Percentiles rank a stretch among this genome's conserved stretches.
These are phyloP conservation scores for Egretta garzetta DNA, from an alignment of 2,113 vertebrate genomes.

Conservation along the genomic window DNA sequence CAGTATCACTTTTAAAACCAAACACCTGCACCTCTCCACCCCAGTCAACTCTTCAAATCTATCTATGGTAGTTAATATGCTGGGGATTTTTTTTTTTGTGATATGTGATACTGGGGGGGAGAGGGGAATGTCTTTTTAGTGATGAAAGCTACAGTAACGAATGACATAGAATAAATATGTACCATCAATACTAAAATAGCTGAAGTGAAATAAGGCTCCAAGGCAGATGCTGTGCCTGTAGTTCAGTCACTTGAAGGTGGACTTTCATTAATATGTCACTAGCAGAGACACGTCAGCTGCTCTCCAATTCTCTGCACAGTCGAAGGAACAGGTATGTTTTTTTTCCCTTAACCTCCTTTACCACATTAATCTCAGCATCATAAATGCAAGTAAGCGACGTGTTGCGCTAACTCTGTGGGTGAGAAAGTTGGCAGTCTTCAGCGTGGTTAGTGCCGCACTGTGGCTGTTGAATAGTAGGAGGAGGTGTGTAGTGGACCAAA, in stretches of 20 bases:
- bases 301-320: not conserved
- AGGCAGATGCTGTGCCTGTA: not conserved
- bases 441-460: not conserved
- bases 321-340: not conserved
- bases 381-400: accelerated
- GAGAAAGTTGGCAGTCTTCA: not conserved
- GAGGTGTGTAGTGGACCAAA: not conserved
- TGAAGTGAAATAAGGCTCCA: not conserved
- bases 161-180: not conserved
- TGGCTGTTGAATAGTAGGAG: not conserved
- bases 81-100: not conserved
- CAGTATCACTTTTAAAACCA: not conserved
- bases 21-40: accelerated
- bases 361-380: not conserved
- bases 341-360: not conserved
- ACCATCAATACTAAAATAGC: not conserved
- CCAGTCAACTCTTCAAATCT: not conserved
- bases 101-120: not conserved
- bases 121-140: not conserved
- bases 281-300: not conserved
- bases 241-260: not conserved
- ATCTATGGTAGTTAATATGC: not conserved
- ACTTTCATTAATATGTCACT: not conserved
- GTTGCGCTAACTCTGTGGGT: not conserved
- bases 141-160: not conserved